Percentiles rank a stretch among this genome's conserved stretches.
Conservation (phyloP, 1,140 invertebrate species). For the Orchestia grillus region DNA sequence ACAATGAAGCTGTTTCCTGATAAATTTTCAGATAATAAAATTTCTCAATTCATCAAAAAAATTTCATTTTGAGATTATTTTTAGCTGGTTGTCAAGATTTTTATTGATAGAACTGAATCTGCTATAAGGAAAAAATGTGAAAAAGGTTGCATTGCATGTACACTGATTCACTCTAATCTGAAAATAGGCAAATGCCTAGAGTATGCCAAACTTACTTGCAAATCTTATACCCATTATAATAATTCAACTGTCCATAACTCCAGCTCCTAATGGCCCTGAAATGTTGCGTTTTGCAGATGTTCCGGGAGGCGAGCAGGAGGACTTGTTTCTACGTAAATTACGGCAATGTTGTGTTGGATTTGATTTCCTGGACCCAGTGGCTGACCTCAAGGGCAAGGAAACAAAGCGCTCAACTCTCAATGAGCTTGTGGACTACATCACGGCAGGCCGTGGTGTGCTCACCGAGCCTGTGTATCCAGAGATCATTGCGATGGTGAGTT, state of each 20-base stretch:
- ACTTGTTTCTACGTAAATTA: slow-evolving; percentile 96
- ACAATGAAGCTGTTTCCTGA: no score
- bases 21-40: no score
- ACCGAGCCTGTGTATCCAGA: slow-evolving; percentile 98
- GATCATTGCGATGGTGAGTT: slow-evolving; percentile 91
- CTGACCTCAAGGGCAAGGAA: slow-evolving; percentile 98
- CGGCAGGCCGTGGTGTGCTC: slow-evolving; percentile 91
- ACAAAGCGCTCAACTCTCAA: slow-evolving; percentile 97
- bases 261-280: not conserved
- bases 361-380: slow-evolving; percentile 98
- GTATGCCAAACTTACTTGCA: not conserved
- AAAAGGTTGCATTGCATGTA: no score
- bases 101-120: no score
- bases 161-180: no score
- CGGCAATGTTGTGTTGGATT: slow-evolving; percentile 98
- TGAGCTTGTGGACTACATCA: slow-evolving; percentile 98
- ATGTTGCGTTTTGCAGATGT: slow-evolving; percentile 81
- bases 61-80: no score
- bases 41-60: no score
- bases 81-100: no score
- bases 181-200: no score
- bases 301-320: slow-evolving; percentile 92
- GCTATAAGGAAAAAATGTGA: no score
- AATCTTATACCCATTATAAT: not conserved
- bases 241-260: not conserved